A percentile compares a stretch with the other conserved stretches of the same genome.
phyloP scores from a whole-genome alignment of 1,140 invertebrate species.

The Heliconius himera region DNA sequence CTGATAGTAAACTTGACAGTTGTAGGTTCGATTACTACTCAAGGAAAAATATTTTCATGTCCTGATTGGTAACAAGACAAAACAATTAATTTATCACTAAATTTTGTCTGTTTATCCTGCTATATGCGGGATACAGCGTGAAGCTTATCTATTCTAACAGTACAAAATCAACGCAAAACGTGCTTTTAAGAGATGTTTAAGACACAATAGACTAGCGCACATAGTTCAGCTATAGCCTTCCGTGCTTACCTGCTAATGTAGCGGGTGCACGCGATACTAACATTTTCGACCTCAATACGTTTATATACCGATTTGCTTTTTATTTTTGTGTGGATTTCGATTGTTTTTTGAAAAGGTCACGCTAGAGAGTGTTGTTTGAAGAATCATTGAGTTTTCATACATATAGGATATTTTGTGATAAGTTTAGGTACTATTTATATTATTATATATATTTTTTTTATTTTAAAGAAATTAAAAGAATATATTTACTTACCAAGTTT shows the following conservation, averaged over 20 bases:
- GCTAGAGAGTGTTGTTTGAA: not conserved
- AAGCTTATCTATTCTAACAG: not conserved
- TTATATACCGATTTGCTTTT: constrained; percentile 16
- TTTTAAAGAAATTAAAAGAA: too few species aligned
- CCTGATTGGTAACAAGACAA: too few species aligned
- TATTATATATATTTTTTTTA: too few species aligned
- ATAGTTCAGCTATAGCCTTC: constrained; percentile 1
- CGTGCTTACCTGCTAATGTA: constrained; percentile 18
- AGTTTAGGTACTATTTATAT: too few species aligned
- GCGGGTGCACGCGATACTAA: constrained; percentile 17
- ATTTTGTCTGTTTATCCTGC: too few species aligned
- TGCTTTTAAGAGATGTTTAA: constrained; percentile 4
- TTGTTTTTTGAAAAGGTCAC: constrained; percentile 31
- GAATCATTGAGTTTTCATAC: too few species aligned
- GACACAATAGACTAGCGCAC: not conserved
- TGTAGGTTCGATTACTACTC: too few species aligned
- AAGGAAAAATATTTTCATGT: too few species aligned
- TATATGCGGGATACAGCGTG: not conserved
- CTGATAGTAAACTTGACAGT: too few species aligned
- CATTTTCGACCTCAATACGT: constrained; percentile 22
- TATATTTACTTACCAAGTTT: too few species aligned
- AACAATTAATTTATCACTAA: too few species aligned
- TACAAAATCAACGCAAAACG: constrained; percentile 3
- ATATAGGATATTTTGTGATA: too few species aligned
- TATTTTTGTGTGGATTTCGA: constrained; percentile 24